Conservation (phyloP, 2,888 invertebrate genomes). For the Machimus atricapillus region DNA sequence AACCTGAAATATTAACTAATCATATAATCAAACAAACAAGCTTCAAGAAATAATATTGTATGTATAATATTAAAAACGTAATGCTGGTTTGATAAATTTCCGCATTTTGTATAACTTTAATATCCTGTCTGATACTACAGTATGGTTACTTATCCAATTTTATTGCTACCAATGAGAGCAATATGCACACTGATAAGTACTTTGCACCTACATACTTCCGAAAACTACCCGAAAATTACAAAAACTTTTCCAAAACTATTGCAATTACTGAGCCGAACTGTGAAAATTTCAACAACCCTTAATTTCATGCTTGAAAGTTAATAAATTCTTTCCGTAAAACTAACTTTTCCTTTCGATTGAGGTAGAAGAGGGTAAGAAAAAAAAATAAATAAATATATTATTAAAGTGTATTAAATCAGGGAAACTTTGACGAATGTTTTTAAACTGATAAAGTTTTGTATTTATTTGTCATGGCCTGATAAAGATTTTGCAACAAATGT, state of each 20-base stretch:
- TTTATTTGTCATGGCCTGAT: not conserved
- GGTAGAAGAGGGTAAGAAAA: not conserved
- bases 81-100: too few relatives aligned
- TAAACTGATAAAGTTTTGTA: conserved; percentile 15
- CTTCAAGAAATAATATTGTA: too few relatives aligned
- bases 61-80: too few relatives aligned
- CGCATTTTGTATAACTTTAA: too few relatives aligned
- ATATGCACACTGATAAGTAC: not conserved
- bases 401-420: not conserved
- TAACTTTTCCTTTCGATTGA: not conserved
- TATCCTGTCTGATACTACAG: too few relatives aligned
- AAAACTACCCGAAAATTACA: not conserved
- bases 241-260: not conserved
- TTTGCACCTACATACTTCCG: not conserved
- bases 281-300: not conserved
- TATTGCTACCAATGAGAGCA: not conserved
- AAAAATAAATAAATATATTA: not conserved
- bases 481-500: not conserved
- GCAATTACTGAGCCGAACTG: not conserved
- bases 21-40: too few relatives aligned
- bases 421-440: not conserved
- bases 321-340: not conserved
- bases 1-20: too few relatives aligned
- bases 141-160: not conserved
- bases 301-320: not conserved